Base-by-base conservation (phyloP, 2,888 invertebrate species). In the Anthrax anthrax region DNA sequence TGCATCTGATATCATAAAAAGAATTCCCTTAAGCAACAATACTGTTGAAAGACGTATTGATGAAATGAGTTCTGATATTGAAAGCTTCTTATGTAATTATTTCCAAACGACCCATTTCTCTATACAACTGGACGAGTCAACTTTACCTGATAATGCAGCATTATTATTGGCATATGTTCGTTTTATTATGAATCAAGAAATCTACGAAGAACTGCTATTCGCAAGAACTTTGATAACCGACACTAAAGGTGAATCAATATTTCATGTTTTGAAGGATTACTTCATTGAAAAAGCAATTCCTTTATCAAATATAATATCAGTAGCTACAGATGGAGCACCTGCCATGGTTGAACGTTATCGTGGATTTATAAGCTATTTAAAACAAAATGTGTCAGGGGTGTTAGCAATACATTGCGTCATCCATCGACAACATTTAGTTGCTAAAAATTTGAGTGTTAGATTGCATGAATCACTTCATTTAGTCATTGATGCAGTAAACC, bases 121-220 rank as follows among this genome's bases (percentile, higher is more conserved):
- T 56, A 56, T 63, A 40, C 60, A 65, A 52, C 58, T 64, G 53
- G 61, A 62, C 54, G 59, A 64, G 54, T 59, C 60, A 52, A 61
- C 59, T 51, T 59, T 58, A 57, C 56, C 57, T 46, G 54, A 50
- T 47, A 58, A 60, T 58, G 57, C 55, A 59, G 56, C 56, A 54
- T 55, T 60, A 52, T 50, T 58, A 50, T 57, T 61, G 52, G 55
- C 58, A 55, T 60, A 61, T 56, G 58, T 63, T 49, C 53, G 56
- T 50, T 61, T 58, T 57, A 37, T 47, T 43, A 47, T 36, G 40
- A 37, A 40, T 13, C 18, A 43, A 47, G 27, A 47, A 43, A 43
- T 37, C 18, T 19, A 14, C 14, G 17, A 39, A 39, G 39, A 48
- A 29, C 42, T 45, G 27, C 23, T 44, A 29, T 45, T 48, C 19